Evolutionary conservation across 2,888 invertebrate genomes (phyloP).

Genomic region (Esperia sulphurella): DNA sequence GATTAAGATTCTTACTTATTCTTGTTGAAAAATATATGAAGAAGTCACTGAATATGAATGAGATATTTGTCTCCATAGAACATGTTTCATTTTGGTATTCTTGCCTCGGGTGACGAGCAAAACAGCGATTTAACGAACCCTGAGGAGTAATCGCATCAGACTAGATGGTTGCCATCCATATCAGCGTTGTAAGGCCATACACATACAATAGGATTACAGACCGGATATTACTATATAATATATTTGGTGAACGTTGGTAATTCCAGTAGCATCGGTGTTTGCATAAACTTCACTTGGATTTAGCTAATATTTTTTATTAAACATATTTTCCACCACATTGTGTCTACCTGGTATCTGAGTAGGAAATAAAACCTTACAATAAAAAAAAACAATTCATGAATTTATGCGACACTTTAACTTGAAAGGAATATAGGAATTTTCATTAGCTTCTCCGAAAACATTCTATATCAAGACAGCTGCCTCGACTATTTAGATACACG

Average conservation of each 20-base stretch:
- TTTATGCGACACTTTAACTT: conserved; percentile 33
- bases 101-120: conserved; percentile 9
- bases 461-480: conserved; percentile 64
- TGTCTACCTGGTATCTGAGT: too few relatives aligned
- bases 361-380: too few relatives aligned
- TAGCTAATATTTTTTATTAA: conserved; percentile 13
- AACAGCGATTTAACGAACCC: conserved; percentile 36
- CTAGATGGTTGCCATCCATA: conserved; percentile 1
- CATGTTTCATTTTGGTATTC: conserved; percentile 1
- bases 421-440: conserved; percentile 47
- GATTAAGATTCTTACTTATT: too few relatives aligned
- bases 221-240: neutral
- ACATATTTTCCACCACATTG: too few relatives aligned
- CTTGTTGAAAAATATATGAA: too few relatives aligned
- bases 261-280: neutral
- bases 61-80: conserved; percentile 1
- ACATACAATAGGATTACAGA: neutral
- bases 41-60: too few relatives aligned
- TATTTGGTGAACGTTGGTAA: too few relatives aligned
- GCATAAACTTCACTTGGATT: neutral
- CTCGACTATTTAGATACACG: conserved; percentile 65
- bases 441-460: conserved; percentile 55
- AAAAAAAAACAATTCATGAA: too few relatives aligned
- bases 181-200: neutral
- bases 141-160: conserved; percentile 22